Conservation (phyloP, 2,797 vertebrate species). For the Selene dorsalis region DNA sequence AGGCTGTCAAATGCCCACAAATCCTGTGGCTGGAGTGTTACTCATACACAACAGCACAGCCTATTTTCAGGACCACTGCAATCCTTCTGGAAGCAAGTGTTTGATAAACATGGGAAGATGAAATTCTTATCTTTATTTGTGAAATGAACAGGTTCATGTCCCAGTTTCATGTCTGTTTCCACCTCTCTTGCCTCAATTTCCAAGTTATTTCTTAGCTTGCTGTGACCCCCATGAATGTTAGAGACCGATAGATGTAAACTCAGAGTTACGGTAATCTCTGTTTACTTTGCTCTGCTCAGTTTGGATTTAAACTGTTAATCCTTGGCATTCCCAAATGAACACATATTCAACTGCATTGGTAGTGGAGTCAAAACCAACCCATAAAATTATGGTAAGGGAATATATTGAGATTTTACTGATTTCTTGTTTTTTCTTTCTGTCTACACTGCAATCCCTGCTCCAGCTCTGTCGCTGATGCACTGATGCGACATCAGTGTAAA, state of each 20-base stretch:
- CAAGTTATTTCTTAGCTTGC: slow-evolving; percentile 14
- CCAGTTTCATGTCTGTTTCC: slow-evolving; percentile 34
- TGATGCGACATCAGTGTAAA: not conserved
- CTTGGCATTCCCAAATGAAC: not conserved
- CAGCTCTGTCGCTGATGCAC: not conserved
- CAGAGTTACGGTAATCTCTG: not conserved
- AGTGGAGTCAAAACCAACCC: not conserved
- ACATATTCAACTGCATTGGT: not conserved
- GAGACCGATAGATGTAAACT: slow-evolving; percentile 18
- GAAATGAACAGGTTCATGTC: slow-evolving; percentile 38
- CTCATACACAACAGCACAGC: slow-evolving; percentile 28
- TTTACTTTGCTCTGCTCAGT: not conserved
- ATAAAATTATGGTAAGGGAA: not conserved
- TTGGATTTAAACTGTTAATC: slow-evolving; percentile 6
- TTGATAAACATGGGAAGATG: slow-evolving; percentile 44
- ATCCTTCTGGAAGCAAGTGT: slow-evolving; percentile 37
- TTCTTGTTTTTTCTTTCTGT: no score
- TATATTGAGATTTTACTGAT: not conserved
- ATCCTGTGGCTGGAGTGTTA: slow-evolving; percentile 27
- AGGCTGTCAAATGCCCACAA: slow-evolving; percentile 44
- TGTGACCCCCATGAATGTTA: slow-evolving; percentile 31
- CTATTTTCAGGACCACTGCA: slow-evolving; percentile 54
- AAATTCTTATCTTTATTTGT: slow-evolving; percentile 42
- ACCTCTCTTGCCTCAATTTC: slow-evolving; percentile 26
- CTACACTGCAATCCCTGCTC: not conserved